Conservation (phyloP, 2,113 vertebrate species). For the Notarius lentiginosus region DNA sequence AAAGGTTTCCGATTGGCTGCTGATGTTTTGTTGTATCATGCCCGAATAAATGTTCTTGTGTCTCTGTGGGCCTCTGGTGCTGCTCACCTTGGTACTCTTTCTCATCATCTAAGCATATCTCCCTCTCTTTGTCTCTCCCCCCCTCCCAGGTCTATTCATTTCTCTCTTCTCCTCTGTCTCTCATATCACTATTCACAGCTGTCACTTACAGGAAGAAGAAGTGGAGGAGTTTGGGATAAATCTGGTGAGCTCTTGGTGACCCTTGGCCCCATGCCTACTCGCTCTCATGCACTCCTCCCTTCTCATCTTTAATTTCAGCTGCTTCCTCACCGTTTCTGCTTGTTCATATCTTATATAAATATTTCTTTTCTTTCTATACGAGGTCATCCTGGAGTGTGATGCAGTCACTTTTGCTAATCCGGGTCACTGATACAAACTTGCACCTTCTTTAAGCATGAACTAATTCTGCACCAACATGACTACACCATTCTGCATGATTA, state of each 20-base stretch:
- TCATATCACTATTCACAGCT: slow-evolving; percentile 90
- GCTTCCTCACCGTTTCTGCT: slow-evolving; percentile 53
- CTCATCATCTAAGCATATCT: slow-evolving; percentile 92
- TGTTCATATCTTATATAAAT: not conserved
- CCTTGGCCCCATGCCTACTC: slow-evolving; percentile 63
- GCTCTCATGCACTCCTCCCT: slow-evolving; percentile 65
- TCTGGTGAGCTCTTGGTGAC: slow-evolving; percentile 69
- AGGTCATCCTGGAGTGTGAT: slow-evolving; percentile 56
- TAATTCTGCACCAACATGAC: slow-evolving; percentile 16
- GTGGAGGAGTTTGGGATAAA: slow-evolving; percentile 99
- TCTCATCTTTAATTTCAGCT: slow-evolving; percentile 61
- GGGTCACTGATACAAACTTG: slow-evolving; percentile 39
- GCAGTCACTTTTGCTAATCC: slow-evolving; percentile 67
- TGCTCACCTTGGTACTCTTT: slow-evolving; percentile 80
- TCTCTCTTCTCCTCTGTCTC: slow-evolving; percentile 77
- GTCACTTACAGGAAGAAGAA: slow-evolving; percentile 99
- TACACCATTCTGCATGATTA: slow-evolving; percentile 2
- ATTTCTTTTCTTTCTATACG: slow-evolving; percentile 22
- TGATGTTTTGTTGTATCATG: slow-evolving; percentile 9
- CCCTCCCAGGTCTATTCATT: slow-evolving; percentile 74
- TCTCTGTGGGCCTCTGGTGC: slow-evolving; percentile 75
- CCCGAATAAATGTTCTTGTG: slow-evolving; percentile 28
- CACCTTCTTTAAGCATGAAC: not conserved
- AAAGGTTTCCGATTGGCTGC: slow-evolving; percentile 21
- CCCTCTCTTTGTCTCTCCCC: slow-evolving; percentile 78